Evolutionary conservation across 2,888 invertebrate species (phyloP).

Genomic region (Aphelenchoides bicaudatus): DNA sequence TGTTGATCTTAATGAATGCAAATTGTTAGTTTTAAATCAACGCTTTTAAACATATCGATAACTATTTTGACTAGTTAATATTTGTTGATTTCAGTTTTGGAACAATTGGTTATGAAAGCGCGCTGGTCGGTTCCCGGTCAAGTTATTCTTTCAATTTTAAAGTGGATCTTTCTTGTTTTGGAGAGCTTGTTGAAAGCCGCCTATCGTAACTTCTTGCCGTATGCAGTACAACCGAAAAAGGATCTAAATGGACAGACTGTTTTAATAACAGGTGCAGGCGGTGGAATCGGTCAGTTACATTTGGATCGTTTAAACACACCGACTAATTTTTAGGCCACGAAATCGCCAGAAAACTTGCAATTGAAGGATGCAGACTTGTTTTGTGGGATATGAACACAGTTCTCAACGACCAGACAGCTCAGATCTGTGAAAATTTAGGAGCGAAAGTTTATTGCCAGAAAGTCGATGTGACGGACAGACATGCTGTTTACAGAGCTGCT

Average conservation of each 20-base stretch:
- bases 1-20: too few species aligned
- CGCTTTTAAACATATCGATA: too few species aligned
- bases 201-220: slow-evolving; percentile 24
- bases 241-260: slow-evolving; percentile 22
- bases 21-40: too few species aligned
- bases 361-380: slow-evolving; percentile 48
- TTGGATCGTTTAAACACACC: too few species aligned
- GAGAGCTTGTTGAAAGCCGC: slow-evolving; percentile 22
- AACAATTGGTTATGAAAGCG: not conserved
- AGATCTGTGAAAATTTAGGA: slow-evolving; percentile 62
- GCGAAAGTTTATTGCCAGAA: slow-evolving; percentile 16
- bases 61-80: too few species aligned
- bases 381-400: slow-evolving; percentile 66
- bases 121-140: slow-evolving; percentile 4
- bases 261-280: slow-evolving; percentile 79
- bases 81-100: slow-evolving; percentile 2
- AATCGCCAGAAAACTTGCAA: slow-evolving; percentile 73
- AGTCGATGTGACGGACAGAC: slow-evolving; percentile 27
- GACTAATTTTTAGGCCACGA: too few species aligned
- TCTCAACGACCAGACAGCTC: slow-evolving; percentile 77
- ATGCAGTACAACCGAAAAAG: slow-evolving; percentile 26
- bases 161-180: slow-evolving; percentile 21
- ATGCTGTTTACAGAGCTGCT: slow-evolving; percentile 26
- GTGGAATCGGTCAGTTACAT: too few species aligned
- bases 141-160: not conserved